Conservation (phyloP, 2,888 invertebrate species). For the Monochamus alternatus region DNA sequence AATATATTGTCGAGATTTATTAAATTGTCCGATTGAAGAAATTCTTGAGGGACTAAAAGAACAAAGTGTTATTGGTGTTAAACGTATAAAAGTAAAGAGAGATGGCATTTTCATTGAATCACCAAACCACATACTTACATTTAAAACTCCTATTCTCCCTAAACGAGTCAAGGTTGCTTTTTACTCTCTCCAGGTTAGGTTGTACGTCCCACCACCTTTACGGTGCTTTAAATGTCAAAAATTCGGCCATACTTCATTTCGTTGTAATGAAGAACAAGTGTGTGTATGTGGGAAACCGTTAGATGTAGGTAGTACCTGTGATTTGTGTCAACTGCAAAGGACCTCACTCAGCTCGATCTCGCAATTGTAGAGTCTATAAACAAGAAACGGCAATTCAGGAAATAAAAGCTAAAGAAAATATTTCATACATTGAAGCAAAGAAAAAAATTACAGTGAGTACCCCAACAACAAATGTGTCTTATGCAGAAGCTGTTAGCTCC, state of each 20-base stretch:
- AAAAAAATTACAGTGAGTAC: no score
- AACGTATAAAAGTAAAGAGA: slow-evolving; percentile 10
- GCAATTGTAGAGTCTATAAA: no score
- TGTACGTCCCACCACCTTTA: slow-evolving; percentile 18
- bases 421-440: no score
- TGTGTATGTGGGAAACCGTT: slow-evolving; percentile 4
- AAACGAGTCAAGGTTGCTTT: slow-evolving; percentile 1
- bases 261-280: background rate
- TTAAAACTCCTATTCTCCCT: slow-evolving; percentile 11
- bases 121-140: slow-evolving; percentile 17
- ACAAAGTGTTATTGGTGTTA: slow-evolving; percentile 12
- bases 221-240: slow-evolving; percentile 15
- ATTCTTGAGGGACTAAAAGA: slow-evolving; percentile 20
- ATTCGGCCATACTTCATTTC: slow-evolving; percentile 4
- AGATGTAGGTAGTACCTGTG: slow-evolving; percentile 3
- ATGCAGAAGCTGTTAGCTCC: no score
- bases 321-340: slow-evolving; percentile 16
- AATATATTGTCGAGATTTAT: slow-evolving; percentile 7
- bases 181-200: background rate
- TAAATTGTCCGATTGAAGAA: slow-evolving; percentile 12
- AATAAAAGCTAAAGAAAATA: no score
- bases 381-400: no score
- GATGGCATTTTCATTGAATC: slow-evolving; percentile 19
- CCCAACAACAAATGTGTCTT: no score
- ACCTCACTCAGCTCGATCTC: no score